Evolutionary conservation across 2,113 vertebrate species (phyloP).

Genomic region (Seriola quinqueradiata): DNA sequence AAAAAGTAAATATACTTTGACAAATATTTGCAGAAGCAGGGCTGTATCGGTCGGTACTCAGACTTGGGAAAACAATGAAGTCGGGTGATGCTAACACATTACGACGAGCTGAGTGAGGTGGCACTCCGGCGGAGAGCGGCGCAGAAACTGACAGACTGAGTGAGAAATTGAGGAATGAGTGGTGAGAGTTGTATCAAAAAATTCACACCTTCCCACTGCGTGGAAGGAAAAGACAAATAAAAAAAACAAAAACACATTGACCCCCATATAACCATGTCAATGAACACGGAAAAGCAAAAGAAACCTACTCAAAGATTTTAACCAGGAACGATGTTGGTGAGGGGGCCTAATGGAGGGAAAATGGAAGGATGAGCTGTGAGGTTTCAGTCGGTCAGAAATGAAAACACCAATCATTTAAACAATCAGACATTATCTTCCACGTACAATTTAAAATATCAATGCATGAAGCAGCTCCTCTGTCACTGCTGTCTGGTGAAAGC

Average conservation of each 20-base stretch:
- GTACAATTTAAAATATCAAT: neutral
- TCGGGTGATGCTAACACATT: slow-evolving; percentile 19
- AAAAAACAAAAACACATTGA: neutral
- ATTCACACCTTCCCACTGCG: slow-evolving; percentile 17
- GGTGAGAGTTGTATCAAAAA: slow-evolving; percentile 15
- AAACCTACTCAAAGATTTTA: neutral
- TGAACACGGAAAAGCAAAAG: neutral
- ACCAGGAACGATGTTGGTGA: neutral
- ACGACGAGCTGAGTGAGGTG: slow-evolving; percentile 27
- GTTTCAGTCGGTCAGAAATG: neutral
- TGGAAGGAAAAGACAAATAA: neutral
- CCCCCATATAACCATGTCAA: neutral
- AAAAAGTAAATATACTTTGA: slow-evolving; percentile 8
- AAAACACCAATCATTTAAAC: neutral
- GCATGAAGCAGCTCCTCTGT: neutral
- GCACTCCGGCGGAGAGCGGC: slow-evolving; percentile 22
- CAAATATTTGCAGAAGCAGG: slow-evolving; percentile 12
- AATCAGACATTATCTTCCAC: neutral
- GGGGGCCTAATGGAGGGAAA: neutral
- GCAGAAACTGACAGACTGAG: slow-evolving; percentile 38
- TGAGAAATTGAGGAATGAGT: slow-evolving; percentile 8
- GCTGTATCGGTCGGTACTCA: neutral
- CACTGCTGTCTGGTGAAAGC: neutral
- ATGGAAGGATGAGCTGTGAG: neutral
- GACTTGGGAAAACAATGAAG: slow-evolving; percentile 8